Evolutionary conservation across 2,113 vertebrate genomes (phyloP).

Genomic region (Epinephelus moara): DNA sequence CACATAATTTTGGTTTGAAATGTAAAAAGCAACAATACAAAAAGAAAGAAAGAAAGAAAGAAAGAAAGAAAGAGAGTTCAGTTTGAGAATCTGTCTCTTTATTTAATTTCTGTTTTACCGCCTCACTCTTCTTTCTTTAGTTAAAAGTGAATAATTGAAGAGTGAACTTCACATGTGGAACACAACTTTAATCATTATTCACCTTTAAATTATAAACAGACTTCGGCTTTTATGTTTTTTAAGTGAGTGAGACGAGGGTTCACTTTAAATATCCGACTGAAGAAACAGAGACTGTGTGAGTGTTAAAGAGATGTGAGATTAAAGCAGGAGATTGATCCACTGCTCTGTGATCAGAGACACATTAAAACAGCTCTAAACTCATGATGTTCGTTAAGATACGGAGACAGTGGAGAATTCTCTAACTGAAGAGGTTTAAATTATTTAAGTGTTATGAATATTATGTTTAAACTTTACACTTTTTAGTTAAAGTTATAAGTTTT

Average conservation of each 20-base stretch:
- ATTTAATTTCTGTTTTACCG: constrained; percentile 1
- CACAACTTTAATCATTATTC: constrained; percentile 15
- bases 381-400: not conserved
- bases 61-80: not conserved
- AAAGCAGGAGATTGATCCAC: constrained; percentile 42
- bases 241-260: constrained; percentile 15
- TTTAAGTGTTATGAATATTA: not conserved
- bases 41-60: not conserved
- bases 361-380: constrained; percentile 8
- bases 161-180: constrained; percentile 19
- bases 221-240: constrained; percentile 23
- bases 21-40: too few species aligned
- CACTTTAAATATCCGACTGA: not conserved
- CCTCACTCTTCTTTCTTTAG: constrained; percentile 1
- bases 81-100: not conserved
- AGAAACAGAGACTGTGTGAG: constrained; percentile 23
- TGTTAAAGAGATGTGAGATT: constrained; percentile 18
- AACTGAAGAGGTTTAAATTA: not conserved
- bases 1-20: too few species aligned
- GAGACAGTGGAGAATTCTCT: not conserved
- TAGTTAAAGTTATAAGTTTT: not conserved
- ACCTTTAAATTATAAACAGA: constrained; percentile 40
- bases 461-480: not conserved
- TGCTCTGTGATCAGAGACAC: constrained; percentile 29
- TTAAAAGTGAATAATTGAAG: constrained; percentile 45